Evolutionary conservation across 2,797 vertebrate genomes (phyloP), one percentile per base, ranked within the genome.

Genomic region (Acropternis orthonyx): DNA sequence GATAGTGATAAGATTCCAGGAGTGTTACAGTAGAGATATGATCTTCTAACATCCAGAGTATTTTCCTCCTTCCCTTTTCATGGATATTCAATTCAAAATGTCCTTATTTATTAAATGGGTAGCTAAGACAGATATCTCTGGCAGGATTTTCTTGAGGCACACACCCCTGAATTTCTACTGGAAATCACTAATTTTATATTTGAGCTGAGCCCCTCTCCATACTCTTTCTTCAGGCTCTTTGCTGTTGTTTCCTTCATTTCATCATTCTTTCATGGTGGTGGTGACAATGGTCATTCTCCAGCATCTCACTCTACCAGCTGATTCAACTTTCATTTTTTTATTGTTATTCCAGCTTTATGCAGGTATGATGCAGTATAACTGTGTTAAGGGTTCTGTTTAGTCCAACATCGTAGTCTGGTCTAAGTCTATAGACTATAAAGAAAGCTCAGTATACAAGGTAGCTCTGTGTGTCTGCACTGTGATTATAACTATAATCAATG

Each of bases 201-300:
- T 43, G 37, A 65, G 28, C 22, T 68, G 11, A 12, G 9, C 6
- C 1, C 15, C 14, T 0, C 17, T 51, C 44, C 52, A 0, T 23
- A 8, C 6, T 56, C 17, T 80, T 83, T 24, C 24, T 73, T 87
- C 27, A 48, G 61, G 5, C 32, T 49, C 30, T 75, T 85, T 26
- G 3, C 24, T 49, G 11, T 41, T 63, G 22, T 51, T 85, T n/a
- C 22, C 17, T 32, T 46, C 9, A 19, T 63, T 63, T 93, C 26
- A 9, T 78, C 7, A 6, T 59, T 76, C 46, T 75, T 22, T 58
- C 37, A 46, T 59, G n/a, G 14, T 69, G 24, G 18, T 32, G 17
- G 8, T 85, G n/a, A 14, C 36, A 49, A 19, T 19, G 18, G 18
- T 27, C 36, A 5, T 20, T 63, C 7, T 1, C 2, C 7, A 15